Evolutionary conservation across 2,113 vertebrate species (phyloP).

Genomic region (Burhinus oedicnemus): DNA sequence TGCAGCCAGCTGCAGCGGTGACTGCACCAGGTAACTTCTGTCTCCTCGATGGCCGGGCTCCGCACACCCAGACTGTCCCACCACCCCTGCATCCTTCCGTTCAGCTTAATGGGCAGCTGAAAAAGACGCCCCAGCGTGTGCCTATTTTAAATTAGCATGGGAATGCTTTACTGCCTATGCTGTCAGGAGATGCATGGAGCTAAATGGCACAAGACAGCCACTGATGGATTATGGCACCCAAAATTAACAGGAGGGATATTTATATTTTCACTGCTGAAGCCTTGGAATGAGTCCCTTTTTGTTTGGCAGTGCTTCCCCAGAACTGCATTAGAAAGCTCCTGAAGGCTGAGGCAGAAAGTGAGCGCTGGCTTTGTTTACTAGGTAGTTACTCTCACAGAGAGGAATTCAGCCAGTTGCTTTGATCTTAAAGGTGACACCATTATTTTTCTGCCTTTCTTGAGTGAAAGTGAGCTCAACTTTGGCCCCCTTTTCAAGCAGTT

Average conservation of each 20-base stretch:
- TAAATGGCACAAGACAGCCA: not conserved
- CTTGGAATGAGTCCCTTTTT: not conserved
- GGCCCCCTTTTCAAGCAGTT: not conserved
- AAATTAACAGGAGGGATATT: constrained; percentile 43
- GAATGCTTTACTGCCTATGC: not conserved
- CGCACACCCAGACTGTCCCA: rapidly evolving
- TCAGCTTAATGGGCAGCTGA: not conserved
- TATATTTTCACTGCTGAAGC: not conserved
- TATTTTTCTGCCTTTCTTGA: not conserved
- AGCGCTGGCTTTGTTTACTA: not conserved
- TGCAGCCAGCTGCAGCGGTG: rapidly evolving
- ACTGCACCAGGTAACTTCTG: not conserved
- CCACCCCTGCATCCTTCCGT: not conserved
- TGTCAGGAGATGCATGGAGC: not conserved
- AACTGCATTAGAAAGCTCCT: not conserved
- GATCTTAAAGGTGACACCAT: not conserved
- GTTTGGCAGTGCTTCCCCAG: constrained; percentile 8
- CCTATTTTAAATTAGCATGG: not conserved
- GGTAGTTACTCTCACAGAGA: not conserved
- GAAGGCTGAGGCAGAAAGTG: not conserved
- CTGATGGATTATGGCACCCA: constrained; percentile 33
- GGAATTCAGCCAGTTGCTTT: not conserved
- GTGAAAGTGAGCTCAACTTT: not conserved
- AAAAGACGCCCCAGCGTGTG: not conserved
- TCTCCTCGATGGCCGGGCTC: not conserved